Evolutionary conservation across 2,888 invertebrate species (phyloP).

Genomic region (Poecilus cupreus): DNA sequence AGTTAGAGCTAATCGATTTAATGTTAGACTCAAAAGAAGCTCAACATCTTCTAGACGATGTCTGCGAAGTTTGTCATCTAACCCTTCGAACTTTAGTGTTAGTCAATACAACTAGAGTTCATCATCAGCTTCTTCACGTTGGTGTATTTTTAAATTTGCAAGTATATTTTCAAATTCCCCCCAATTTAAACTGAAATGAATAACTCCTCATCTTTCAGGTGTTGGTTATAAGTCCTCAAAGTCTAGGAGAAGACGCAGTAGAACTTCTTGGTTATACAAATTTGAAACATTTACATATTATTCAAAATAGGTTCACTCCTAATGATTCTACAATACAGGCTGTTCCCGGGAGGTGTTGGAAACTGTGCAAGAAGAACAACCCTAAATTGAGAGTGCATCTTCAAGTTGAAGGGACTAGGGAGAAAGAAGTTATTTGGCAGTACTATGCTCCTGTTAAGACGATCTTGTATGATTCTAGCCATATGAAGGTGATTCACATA

Average conservation of each 20-base stretch:
- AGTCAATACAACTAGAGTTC: slow-evolving; percentile 83
- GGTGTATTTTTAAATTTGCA: slow-evolving; percentile 85
- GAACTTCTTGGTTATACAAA: slow-evolving; percentile 80
- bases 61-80: slow-evolving; percentile 79
- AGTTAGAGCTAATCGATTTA: slow-evolving; percentile 82
- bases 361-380: slow-evolving; percentile 75
- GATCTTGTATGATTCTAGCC: slow-evolving; percentile 79
- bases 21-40: slow-evolving; percentile 84
- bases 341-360: slow-evolving; percentile 74
- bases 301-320: slow-evolving; percentile 83
- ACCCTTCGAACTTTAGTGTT: slow-evolving; percentile 79
- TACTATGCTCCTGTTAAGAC: slow-evolving; percentile 81
- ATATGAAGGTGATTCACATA: slow-evolving; percentile 74
- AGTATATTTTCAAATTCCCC: slow-evolving; percentile 68
- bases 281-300: slow-evolving; percentile 81
- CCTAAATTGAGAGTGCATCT: slow-evolving; percentile 81
- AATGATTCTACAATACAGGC: slow-evolving; percentile 74
- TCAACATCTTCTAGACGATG: slow-evolving; percentile 82
- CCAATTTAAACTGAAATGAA: not conserved
- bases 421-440: slow-evolving; percentile 80
- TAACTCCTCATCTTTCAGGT: slow-evolving; percentile 70
- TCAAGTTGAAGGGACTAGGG: slow-evolving; percentile 77
- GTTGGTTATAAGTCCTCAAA: slow-evolving; percentile 82
- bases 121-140: slow-evolving; percentile 83
- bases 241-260: slow-evolving; percentile 83